A percentile compares a stretch with the other conserved stretches of the same genome.
These are phyloP conservation scores for Hemistola chrysoprasaria DNA, from an alignment of 2,888 invertebrate genomes.

Conservation along the genomic window DNA sequence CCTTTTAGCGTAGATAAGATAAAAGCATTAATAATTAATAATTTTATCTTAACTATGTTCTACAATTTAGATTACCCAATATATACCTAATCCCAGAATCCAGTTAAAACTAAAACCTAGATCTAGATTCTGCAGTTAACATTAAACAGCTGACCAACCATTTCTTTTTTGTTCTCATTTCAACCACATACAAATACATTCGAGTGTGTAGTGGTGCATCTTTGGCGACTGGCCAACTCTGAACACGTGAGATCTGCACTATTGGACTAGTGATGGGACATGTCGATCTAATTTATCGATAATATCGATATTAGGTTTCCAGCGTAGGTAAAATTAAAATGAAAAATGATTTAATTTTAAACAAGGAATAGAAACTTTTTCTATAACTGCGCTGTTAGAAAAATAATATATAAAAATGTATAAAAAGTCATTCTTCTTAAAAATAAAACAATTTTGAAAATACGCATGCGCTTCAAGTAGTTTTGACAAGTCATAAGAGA, in stretches of 20 bases:
- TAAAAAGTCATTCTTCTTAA: no score
- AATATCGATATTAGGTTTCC: not conserved
- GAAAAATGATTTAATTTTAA: no score
- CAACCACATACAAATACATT: slow-evolving; percentile 10
- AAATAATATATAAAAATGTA: no score
- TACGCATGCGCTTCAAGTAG: no score
- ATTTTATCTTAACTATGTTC: no score
- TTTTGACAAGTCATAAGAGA: no score
- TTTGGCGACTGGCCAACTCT: slow-evolving; percentile 40
- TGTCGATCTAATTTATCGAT: slow-evolving; percentile 25
- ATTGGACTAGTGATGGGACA: slow-evolving; percentile 34
- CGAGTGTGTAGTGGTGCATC: slow-evolving; percentile 26
- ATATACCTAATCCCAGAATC: slow-evolving; percentile 18
- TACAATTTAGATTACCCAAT: no score
- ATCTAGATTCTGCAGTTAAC: slow-evolving; percentile 1
- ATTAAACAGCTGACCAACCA: slow-evolving; percentile 1
- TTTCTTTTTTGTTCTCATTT: slow-evolving; percentile 2
- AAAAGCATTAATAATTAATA: no score
- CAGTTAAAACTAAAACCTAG: not conserved
- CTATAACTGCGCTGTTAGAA: not conserved
- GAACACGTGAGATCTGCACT: slow-evolving; percentile 38
- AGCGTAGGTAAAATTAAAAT: no score
- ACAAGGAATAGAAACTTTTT: not conserved
- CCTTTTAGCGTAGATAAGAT: no score
- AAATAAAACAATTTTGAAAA: no score